Evolutionary conservation across 2,113 vertebrate genomes (phyloP).

Genomic region (Alligator sinensis): DNA sequence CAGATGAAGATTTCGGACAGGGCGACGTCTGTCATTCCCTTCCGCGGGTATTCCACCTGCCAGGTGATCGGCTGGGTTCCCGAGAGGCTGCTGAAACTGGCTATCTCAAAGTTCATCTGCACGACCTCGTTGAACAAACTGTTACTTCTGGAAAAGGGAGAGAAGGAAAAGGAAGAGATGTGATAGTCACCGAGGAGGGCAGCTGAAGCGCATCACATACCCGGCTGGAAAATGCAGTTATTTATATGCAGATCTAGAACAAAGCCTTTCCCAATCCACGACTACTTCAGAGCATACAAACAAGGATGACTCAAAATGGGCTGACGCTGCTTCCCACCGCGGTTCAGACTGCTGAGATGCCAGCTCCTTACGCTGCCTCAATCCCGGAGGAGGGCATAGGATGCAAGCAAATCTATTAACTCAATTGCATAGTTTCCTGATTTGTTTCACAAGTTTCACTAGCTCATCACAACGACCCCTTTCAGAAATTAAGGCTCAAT

Average conservation of each 20-base stretch:
- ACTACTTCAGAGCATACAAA: background rate
- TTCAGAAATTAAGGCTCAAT: background rate
- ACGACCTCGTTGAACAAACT: conserved; percentile 85
- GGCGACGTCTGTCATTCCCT: conserved; percentile 78
- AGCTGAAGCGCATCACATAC: background rate
- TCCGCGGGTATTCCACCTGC: conserved; percentile 94
- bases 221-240: background rate
- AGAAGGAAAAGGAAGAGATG: conserved; percentile 9
- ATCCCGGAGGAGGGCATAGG: background rate
- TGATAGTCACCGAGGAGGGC: background rate
- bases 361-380: background rate
- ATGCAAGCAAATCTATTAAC: background rate
- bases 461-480: accelerated
- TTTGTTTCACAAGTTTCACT: background rate
- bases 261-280: background rate
- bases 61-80: conserved; percentile 92
- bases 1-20: conserved; percentile 91
- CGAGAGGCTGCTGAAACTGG: conserved; percentile 86
- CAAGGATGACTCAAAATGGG: background rate
- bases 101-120: conserved; percentile 92
- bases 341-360: background rate
- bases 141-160: conserved; percentile 81
- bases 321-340: background rate
- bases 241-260: background rate
- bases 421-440: background rate